Evolutionary conservation across 2,888 invertebrate species (phyloP).

Genomic region (Odontocolon sp.): DNA sequence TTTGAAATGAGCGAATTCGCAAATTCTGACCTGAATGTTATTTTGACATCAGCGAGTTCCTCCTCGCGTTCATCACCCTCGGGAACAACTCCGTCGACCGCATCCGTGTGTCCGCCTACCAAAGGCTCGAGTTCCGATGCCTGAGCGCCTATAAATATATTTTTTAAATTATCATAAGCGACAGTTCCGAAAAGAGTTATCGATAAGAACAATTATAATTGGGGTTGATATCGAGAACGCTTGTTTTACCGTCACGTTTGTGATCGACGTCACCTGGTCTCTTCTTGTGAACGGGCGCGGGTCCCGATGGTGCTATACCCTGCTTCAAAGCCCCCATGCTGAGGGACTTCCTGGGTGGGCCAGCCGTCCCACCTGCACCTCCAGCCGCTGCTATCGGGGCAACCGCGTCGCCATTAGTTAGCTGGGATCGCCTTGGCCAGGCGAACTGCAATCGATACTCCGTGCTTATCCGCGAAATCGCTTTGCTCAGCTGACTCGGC

Average conservation of each 20-base stretch:
- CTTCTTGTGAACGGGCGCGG: constrained; percentile 86
- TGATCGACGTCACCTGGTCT: constrained; percentile 85
- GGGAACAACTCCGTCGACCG: constrained; percentile 75
- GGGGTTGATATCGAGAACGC: constrained; percentile 7
- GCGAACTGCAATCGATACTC: constrained; percentile 95
- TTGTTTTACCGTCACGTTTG: constrained; percentile 80
- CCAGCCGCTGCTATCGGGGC: constrained; percentile 81
- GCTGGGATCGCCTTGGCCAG: constrained; percentile 87
- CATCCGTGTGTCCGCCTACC: constrained; percentile 82
- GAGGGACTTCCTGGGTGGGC: constrained; percentile 90
- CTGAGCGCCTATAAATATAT: constrained; percentile 78
- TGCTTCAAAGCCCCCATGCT: constrained; percentile 92
- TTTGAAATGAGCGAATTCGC: not conserved
- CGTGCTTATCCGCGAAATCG: constrained; percentile 89
- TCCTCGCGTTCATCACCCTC: constrained; percentile 79
- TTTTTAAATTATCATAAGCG: too few species aligned
- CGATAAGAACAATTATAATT: not conserved
- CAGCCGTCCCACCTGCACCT: constrained; percentile 80
- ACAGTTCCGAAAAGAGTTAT: not conserved
- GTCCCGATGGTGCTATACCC: constrained; percentile 79
- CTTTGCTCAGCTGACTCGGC: constrained; percentile 87
- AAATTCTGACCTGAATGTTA: constrained; percentile 76
- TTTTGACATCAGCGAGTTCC: constrained; percentile 73
- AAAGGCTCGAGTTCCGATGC: constrained; percentile 82
- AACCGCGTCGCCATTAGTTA: constrained; percentile 83